Conservation (phyloP, 2,888 invertebrate species). For the Globia sparganii region DNA sequence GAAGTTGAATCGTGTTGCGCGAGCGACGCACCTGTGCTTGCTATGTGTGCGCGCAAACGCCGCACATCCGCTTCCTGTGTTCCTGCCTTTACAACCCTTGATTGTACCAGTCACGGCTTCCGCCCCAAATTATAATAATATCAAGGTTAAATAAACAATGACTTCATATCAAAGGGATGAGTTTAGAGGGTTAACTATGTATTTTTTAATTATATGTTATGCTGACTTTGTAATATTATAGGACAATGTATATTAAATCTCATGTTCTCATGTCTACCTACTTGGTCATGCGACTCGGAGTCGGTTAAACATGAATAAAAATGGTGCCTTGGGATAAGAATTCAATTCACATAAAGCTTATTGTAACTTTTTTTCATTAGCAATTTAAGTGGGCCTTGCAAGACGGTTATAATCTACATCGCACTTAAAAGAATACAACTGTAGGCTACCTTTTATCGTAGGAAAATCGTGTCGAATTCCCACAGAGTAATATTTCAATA, state of each 20-base stretch:
- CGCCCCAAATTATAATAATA: conserved; percentile 67
- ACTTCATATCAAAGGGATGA: conserved; percentile 28
- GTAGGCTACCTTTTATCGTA: conserved; percentile 39
- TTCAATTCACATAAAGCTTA: conserved; percentile 21
- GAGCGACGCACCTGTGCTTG: conserved; percentile 68
- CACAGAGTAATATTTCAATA: conserved; percentile 54
- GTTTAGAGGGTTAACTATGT: conserved; percentile 29
- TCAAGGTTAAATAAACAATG: conserved; percentile 63
- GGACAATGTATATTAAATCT: neutral
- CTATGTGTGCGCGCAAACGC: conserved; percentile 69
- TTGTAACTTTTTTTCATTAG: conserved; percentile 10
- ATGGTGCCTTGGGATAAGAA: conserved; percentile 9
- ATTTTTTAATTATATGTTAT: conserved; percentile 15
- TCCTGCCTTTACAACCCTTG: conserved; percentile 77
- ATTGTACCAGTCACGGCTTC: conserved; percentile 73
- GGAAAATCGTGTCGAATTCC: conserved; percentile 48
- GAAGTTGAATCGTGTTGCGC: conserved; percentile 70
- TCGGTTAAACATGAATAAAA: conserved; percentile 1
- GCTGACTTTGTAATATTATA: neutral
- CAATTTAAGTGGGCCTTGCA: conserved; percentile 5
- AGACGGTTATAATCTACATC: conserved; percentile 25
- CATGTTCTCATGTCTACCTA: neutral
- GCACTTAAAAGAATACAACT: conserved; percentile 30
- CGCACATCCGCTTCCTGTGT: conserved; percentile 87
- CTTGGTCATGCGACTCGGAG: neutral